phyloP scores from a whole-genome alignment of 1,140 invertebrate genomes.

The Lutraria rhynchaena region DNA sequence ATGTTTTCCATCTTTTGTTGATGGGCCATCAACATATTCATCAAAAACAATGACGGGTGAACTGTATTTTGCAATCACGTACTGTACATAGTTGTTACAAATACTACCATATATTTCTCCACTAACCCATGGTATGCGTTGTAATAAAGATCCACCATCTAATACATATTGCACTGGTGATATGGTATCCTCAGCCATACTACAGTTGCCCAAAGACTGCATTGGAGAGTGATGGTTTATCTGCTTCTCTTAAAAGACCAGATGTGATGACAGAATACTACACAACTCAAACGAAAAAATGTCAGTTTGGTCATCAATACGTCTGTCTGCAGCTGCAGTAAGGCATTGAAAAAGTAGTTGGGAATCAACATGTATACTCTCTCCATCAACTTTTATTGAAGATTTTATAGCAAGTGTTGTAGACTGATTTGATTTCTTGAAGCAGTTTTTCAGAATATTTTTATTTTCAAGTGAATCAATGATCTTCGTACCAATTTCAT shows the following conservation, averaged over 20 bases:
- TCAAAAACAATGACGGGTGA: no score
- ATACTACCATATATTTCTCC: constrained; percentile 3
- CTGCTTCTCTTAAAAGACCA: not conserved
- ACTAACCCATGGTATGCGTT: not conserved
- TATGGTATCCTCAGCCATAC: not conserved
- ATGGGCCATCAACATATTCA: not conserved
- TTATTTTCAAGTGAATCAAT: not conserved
- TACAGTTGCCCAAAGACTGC: not conserved
- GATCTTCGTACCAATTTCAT: not conserved
- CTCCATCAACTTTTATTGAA: not conserved
- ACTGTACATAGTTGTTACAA: not conserved
- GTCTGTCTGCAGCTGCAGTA: not conserved
- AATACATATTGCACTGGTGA: not conserved
- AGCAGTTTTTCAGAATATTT: not conserved
- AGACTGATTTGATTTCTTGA: not conserved
- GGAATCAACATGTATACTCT: constrained; percentile 15
- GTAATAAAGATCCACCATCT: constrained; percentile 4
- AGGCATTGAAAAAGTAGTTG: constrained; percentile 33
- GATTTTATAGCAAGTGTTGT: not conserved
- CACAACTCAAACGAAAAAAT: constrained; percentile 4
- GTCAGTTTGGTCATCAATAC: not conserved
- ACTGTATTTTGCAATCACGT: not conserved
- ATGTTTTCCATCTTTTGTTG: constrained; percentile 1
- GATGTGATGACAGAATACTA: not conserved
- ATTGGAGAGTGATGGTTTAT: not conserved